Base-by-base conservation (phyloP, 1,140 invertebrate genomes). In the Daktulosphaira vitifoliae region DNA sequence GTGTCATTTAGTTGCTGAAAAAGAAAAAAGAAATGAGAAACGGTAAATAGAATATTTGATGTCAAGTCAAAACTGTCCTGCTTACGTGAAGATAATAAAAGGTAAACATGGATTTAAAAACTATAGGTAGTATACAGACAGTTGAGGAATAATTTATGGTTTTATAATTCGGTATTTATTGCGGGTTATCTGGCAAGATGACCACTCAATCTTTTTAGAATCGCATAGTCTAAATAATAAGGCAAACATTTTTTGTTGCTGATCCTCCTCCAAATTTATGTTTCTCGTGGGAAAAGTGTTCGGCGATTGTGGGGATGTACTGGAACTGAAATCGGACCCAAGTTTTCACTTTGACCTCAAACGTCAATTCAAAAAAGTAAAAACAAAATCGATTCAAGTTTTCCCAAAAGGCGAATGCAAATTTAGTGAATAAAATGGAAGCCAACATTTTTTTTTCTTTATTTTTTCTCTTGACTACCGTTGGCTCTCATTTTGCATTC, bases 261-360 rank as follows among this genome's bases (percentile, higher is more conserved):
- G 23, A 62, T 29, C 16, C 26, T 4, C 42, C 26, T 18, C 44
- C 46, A 29, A 48, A 62, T 62, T 62, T 62, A 62, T 62, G 42
- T 62, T 22, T 62, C 56, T 62, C 56, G 4, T 1, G 56, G 42
- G 56, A 48, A 3, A 44, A 29, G 8, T 59, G 37, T 44, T 16
- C 11, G 11, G 7, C 5, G 16, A 22, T 3, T 3, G 42, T 15
- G 5, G 16, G 9, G 20, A 18, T 22, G 13, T n/a, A 23, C 4
- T 9, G 11, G 15, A 15, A 2, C 23, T 8, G 13, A 48, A 62
- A 62, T 48, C 56, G 56, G 42, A 62, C 56, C n/a, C 56, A 18
- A 26, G 56, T 62, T 62, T 62, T 62, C 56, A 48, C 42, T 62
- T 62, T 62, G 56, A 62, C 25, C 56, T 62, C 56, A 29, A 48